Conservation (phyloP, 2,797 vertebrate genomes). For the Semotilus atromaculatus region DNA sequence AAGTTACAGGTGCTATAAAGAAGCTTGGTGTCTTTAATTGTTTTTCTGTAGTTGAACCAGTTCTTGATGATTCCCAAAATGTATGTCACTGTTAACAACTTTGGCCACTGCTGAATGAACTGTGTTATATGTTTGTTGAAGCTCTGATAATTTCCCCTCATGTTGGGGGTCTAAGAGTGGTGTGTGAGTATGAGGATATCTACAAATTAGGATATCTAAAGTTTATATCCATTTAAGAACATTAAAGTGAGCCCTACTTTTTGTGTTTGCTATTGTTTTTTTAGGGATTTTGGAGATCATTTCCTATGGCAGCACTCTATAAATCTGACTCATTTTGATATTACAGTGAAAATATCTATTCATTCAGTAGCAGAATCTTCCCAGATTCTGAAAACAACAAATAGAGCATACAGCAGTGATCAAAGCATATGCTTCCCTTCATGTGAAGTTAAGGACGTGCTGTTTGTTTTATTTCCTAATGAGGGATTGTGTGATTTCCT, state of each 20-base stretch:
- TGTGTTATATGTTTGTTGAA: too few species aligned
- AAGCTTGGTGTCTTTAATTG: neutral
- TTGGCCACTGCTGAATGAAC: too few species aligned
- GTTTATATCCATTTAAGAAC: neutral
- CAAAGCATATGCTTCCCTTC: neutral
- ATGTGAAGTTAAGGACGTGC: neutral
- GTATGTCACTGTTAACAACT: too few species aligned
- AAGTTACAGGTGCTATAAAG: slow-evolving; percentile 6
- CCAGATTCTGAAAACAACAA: slow-evolving; percentile 26
- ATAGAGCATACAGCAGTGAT: neutral
- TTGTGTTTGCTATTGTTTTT: neutral
- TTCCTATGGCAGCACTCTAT: neutral
- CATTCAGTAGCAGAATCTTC: neutral
- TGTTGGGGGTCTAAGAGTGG: too few species aligned
- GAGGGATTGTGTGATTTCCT: slow-evolving; percentile 16
- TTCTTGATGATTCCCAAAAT: neutral
- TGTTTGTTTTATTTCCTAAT: slow-evolving; percentile 17
- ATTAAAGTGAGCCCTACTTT: neutral
- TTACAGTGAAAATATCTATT: neutral
- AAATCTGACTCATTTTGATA: neutral
- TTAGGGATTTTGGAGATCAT: neutral
- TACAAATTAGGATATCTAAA: too few species aligned
- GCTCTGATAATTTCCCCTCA: too few species aligned
- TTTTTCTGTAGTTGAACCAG: neutral
- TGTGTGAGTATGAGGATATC: neutral